Percentiles rank a stretch among this genome's conserved stretches.
Evolutionary conservation across 2,888 invertebrate genomes (phyloP).

Genomic region (Strigamia crassipes): DNA sequence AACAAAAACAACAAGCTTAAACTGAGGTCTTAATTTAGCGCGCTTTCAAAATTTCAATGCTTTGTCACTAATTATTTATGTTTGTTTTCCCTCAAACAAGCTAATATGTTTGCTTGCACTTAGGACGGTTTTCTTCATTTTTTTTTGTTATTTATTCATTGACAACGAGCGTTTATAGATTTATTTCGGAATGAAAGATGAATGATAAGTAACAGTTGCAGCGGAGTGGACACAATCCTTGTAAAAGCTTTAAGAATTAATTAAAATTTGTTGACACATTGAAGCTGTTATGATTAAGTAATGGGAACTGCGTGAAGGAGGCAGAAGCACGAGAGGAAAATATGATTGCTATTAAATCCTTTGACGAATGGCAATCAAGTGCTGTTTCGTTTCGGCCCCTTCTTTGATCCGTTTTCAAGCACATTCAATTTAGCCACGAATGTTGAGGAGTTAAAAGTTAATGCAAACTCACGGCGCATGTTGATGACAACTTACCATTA

Average conservation of each 20-base stretch:
- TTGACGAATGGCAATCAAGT: background rate
- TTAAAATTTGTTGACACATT: conserved; percentile 5
- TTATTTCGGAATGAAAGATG: background rate
- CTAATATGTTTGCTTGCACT: background rate
- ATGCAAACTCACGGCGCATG: conserved; percentile 31
- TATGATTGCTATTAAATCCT: conserved; percentile 11
- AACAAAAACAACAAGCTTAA: background rate
- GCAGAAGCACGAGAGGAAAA: background rate
- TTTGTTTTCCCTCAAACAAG: background rate
- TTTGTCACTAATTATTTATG: background rate
- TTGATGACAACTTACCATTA: conserved; percentile 67
- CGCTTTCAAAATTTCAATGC: no score
- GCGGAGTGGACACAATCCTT: background rate
- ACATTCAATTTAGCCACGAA: background rate
- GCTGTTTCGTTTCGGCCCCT: background rate
- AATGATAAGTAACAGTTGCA: background rate
- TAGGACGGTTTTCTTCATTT: background rate
- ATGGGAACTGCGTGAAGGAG: background rate
- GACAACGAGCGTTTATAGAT: background rate
- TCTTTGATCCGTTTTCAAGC: background rate
- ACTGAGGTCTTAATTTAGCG: background rate
- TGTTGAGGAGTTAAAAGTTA: background rate
- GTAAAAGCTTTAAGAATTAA: conserved; percentile 13
- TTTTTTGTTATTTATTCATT: background rate
- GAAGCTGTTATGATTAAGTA: conserved; percentile 16